These are phyloP conservation scores for Pristionchus exspectatus DNA, from an alignment of 2,888 invertebrate species.

Conservation along the genomic window DNA sequence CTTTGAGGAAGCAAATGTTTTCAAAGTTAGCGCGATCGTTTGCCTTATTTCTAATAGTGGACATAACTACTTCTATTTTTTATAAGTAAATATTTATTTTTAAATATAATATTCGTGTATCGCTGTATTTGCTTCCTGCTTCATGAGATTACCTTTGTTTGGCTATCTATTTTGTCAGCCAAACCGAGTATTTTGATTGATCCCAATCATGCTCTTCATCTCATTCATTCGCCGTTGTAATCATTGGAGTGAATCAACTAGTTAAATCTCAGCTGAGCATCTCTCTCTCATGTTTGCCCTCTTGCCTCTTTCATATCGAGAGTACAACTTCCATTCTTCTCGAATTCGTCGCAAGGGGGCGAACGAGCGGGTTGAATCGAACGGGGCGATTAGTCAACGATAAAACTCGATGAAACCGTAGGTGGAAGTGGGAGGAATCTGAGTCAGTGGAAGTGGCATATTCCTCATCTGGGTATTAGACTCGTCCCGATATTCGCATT, in stretches of 20 bases:
- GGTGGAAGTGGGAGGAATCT: background rate
- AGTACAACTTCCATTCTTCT: conserved; percentile 27
- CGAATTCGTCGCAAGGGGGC: background rate
- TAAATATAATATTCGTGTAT: background rate
- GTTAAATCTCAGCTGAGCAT: conserved; percentile 51
- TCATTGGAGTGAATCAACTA: conserved; percentile 47
- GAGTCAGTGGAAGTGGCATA: background rate
- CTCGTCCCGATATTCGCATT: conserved; percentile 33
- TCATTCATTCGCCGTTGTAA: conserved; percentile 14
- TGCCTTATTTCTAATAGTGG: no score
- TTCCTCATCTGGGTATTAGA: background rate
- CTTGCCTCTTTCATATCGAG: conserved; percentile 7
- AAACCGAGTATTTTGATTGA: background rate
- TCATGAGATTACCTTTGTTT: background rate
- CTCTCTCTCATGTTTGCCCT: conserved; percentile 42
- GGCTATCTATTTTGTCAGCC: background rate
- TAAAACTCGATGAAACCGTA: background rate
- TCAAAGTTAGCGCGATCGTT: no score
- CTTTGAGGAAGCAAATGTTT: no score
- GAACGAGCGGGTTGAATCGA: background rate
- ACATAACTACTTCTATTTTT: no score
- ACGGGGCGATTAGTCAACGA: background rate
- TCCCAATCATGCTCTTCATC: background rate
- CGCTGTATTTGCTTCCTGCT: background rate
- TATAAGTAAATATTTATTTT: no score